A percentile compares a stretch with the other conserved stretches of the same genome.
These are phyloP conservation scores for Xestia ashworthii DNA, from an alignment of 2,888 invertebrate genomes.

Conservation along the genomic window DNA sequence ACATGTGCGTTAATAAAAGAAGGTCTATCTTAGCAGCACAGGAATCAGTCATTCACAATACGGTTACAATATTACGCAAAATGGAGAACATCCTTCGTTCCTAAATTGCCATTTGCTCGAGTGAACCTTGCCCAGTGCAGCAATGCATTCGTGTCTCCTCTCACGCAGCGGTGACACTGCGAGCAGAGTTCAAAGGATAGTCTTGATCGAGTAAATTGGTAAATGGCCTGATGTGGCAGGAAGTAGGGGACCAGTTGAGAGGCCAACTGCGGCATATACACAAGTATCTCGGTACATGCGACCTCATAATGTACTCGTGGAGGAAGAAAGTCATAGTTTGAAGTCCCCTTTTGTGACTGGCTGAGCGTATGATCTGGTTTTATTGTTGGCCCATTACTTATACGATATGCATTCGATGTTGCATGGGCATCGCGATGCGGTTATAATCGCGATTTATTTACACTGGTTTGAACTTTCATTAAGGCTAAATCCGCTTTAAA, in stretches of 20 bases:
- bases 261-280: constrained; percentile 53
- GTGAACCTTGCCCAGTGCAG: constrained; percentile 43
- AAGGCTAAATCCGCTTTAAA: background rate
- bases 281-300: constrained; percentile 26
- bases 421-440: background rate
- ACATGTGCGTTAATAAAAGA: background rate
- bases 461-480: background rate
- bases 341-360: constrained; percentile 6
- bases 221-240: constrained; percentile 80
- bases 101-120: constrained; percentile 6
- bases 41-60: background rate
- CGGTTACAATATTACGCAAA: constrained; percentile 3
- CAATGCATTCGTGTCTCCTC: constrained; percentile 39
- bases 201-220: constrained; percentile 83
- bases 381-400: constrained; percentile 7
- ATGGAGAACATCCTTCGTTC: background rate
- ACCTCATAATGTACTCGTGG: constrained; percentile 23
- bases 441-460: background rate
- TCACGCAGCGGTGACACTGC: constrained; percentile 63
- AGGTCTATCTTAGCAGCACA: background rate
- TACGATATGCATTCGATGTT: constrained; percentile 24
- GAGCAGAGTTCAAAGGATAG: constrained; percentile 68
- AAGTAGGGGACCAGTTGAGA: constrained; percentile 79
- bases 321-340: constrained; percentile 44
- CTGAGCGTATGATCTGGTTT: constrained; percentile 12